Evolutionary conservation across 2,797 vertebrate species (phyloP).

Genomic region (Erethizon dorsatum): DNA sequence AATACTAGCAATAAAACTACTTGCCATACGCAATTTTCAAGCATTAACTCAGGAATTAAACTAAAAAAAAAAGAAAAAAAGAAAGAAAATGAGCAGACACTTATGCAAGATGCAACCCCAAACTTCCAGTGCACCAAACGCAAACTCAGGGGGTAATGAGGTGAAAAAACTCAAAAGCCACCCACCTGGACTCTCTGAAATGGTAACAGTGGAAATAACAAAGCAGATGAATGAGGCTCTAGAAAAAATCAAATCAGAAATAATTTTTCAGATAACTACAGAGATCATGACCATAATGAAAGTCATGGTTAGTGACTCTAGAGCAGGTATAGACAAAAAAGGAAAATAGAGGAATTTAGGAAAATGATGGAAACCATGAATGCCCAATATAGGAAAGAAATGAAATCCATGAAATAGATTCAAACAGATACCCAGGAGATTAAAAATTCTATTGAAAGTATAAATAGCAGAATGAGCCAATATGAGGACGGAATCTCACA

Average conservation of each 20-base stretch:
- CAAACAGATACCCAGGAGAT: neutral
- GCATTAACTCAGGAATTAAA: neutral
- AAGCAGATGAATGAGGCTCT: neutral
- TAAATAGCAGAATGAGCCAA: neutral
- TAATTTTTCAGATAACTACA: neutral
- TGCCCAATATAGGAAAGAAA: neutral
- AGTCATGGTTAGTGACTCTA: neutral
- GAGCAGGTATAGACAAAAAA: neutral
- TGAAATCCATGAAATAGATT: neutral
- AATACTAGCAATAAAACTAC: neutral
- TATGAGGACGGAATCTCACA: neutral
- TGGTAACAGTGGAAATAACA: neutral
- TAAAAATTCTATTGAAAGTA: neutral
- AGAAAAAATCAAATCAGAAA: neutral
- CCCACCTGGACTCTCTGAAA: neutral
- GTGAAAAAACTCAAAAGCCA: neutral
- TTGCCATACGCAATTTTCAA: neutral
- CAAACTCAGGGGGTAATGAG: neutral
- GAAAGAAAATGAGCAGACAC: neutral
- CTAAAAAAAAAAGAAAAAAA: neutral
- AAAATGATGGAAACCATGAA: neutral
- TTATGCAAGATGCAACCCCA: neutral
- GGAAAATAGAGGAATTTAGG: neutral
- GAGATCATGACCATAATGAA: neutral
- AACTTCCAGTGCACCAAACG: neutral